A percentile compares a stretch with the other conserved stretches of the same genome.
These are phyloP conservation scores for Drosophila kambysellisi DNA, from an alignment of 2,888 invertebrate genomes.

Conservation along the genomic window DNA sequence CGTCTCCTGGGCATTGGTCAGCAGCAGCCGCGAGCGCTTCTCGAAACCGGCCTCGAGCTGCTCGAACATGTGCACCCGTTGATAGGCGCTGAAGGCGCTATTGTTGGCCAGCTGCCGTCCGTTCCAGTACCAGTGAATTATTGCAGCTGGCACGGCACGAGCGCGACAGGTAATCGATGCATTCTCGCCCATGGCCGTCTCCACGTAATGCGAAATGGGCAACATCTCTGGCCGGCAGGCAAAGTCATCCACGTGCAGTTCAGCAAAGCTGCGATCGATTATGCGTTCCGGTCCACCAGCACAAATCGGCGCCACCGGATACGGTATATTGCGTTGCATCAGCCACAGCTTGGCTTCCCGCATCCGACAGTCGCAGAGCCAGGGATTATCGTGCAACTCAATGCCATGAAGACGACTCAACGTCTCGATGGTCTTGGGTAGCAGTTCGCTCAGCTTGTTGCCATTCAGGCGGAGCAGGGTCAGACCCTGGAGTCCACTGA, in stretches of 20 bases:
- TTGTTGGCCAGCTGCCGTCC: constrained; percentile 91
- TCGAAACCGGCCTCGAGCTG: constrained; percentile 87
- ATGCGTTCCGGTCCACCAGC: constrained; percentile 90
- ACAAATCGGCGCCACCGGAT: constrained; percentile 92
- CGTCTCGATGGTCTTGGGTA: constrained; percentile 90
- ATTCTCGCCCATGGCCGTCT: constrained; percentile 93
- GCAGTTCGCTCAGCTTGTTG: constrained; percentile 91
- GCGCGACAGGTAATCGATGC: constrained; percentile 93
- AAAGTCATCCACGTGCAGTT: constrained; percentile 92
- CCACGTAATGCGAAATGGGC: constrained; percentile 91
- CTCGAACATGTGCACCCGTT: constrained; percentile 91
- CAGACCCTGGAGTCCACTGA: constrained; percentile 91
- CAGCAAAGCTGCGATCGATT: constrained; percentile 90
- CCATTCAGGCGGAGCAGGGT: constrained; percentile 93
- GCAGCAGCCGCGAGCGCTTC: constrained; percentile 90
- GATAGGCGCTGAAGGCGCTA: constrained; percentile 91
- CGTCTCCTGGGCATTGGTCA: constrained; percentile 93
- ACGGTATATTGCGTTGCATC: constrained; percentile 90
- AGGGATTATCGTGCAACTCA: constrained; percentile 94
- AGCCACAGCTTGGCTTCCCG: constrained; percentile 93
- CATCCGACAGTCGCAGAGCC: constrained; percentile 94
- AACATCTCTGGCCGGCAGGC: constrained; percentile 94
- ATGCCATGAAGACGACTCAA: constrained; percentile 91
- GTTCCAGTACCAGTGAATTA: constrained; percentile 95
- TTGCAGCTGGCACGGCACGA: constrained; percentile 92